A percentile compares a stretch with the other conserved stretches of the same genome.
phyloP scores from a whole-genome alignment of 2,797 vertebrate genomes.

The Fistularia commersonii region DNA sequence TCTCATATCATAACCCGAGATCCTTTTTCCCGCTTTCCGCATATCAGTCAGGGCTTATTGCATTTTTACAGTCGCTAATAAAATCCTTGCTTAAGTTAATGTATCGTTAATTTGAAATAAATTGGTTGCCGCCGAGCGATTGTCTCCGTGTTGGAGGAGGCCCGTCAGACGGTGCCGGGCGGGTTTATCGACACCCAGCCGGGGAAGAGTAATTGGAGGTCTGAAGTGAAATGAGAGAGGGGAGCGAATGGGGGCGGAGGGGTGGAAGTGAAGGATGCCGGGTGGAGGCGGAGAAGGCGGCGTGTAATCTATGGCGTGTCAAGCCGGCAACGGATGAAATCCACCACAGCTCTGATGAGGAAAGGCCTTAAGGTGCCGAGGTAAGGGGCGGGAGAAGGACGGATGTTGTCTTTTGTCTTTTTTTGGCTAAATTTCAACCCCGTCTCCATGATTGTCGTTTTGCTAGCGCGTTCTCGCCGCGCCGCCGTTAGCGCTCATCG shows the following conservation, averaged over 20 bases:
- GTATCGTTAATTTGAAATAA: slow-evolving; percentile 62
- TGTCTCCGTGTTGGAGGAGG: too few relatives aligned
- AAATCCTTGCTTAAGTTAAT: slow-evolving; percentile 61
- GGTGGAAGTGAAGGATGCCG: slow-evolving; percentile 25
- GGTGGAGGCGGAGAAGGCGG: slow-evolving; percentile 41
- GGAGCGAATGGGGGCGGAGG: slow-evolving; percentile 9
- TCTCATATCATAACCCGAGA: slow-evolving; percentile 55
- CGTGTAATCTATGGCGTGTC: slow-evolving; percentile 63
- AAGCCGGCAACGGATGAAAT: slow-evolving; percentile 59
- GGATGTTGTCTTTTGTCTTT: too few relatives aligned
- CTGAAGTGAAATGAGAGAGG: slow-evolving; percentile 46
- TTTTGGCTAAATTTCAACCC: too few relatives aligned
- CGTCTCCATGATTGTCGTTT: too few relatives aligned
- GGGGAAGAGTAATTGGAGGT: slow-evolving; percentile 59
- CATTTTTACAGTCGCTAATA: slow-evolving; percentile 52
- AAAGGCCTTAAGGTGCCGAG: slow-evolving; percentile 51
- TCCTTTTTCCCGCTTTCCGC: slow-evolving; percentile 30
- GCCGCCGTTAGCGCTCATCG: too few relatives aligned
- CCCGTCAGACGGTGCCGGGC: slow-evolving; percentile 1
- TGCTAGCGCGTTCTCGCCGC: too few relatives aligned
- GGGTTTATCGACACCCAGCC: slow-evolving; percentile 60
- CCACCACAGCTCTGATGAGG: slow-evolving; percentile 54
- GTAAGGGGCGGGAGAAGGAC: slow-evolving; percentile 60
- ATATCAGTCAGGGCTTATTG: slow-evolving; percentile 41
- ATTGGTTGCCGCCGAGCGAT: slow-evolving; percentile 23